These are phyloP conservation scores for Bothrops jararaca DNA, from an alignment of 2,113 vertebrate genomes.

Conservation along the genomic window DNA sequence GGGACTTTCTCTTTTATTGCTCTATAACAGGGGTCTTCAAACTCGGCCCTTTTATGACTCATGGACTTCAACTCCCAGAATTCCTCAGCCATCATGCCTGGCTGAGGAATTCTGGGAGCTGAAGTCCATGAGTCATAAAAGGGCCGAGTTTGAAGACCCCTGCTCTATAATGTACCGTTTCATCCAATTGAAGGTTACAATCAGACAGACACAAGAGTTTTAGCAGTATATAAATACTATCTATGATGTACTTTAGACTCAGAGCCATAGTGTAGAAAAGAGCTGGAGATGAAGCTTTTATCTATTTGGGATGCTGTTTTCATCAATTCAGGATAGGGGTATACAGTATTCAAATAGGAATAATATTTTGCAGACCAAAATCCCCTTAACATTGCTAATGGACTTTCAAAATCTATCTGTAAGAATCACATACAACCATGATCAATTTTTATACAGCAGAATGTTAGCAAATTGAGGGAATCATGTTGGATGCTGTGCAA, in stretches of 20 bases:
- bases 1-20: not conserved
- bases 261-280: not conserved
- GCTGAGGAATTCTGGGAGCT: no score
- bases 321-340: not conserved
- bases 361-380: not conserved
- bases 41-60: no score
- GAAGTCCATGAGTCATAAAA: no score
- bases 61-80: no score
- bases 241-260: not conserved
- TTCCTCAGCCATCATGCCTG: no score
- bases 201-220: not conserved
- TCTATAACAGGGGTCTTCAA: not conserved
- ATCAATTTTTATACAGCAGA: not conserved
- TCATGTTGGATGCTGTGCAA: fast-evolving
- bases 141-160: no score
- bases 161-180: not conserved
- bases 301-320: not conserved
- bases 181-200: not conserved
- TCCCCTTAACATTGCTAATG: not conserved
- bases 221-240: not conserved
- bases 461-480: not conserved
- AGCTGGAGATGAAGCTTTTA: not conserved
- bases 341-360: not conserved
- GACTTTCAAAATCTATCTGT: not conserved
- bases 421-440: not conserved